Conservation (phyloP, 53 echinoderm and acorn worm species). For the Temnopleurus reevesii region DNA sequence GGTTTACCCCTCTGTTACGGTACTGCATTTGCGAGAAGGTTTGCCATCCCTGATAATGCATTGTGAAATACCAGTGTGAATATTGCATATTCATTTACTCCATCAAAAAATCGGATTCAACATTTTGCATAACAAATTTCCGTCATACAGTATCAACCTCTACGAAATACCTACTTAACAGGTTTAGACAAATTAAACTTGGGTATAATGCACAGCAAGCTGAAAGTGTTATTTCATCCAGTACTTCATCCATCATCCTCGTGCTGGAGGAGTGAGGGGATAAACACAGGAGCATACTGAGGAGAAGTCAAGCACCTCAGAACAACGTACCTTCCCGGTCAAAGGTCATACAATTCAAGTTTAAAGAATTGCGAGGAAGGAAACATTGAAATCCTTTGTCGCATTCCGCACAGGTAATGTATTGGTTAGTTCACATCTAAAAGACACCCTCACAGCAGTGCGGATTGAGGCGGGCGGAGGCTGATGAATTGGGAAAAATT, state of each 20-base stretch:
- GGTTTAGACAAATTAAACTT: not conserved
- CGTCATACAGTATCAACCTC: no score
- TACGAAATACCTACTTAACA: no score
- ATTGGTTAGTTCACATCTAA: not conserved
- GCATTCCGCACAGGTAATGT: conserved; percentile 25
- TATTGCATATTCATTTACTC: no score
- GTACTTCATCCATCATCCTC: not conserved
- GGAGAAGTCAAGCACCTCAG: conserved; percentile 44
- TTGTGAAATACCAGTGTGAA: no score
- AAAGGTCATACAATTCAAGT: not conserved
- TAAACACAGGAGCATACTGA: not conserved
- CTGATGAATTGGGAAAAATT: no score
- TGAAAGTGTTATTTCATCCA: not conserved
- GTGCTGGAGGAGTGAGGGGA: not conserved
- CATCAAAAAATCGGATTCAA: no score
- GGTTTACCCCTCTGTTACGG: no score
- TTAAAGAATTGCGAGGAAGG: conserved; percentile 30
- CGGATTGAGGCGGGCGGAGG: no score
- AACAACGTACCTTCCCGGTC: conserved; percentile 37
- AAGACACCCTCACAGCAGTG: no score
- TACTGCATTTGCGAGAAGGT: no score
- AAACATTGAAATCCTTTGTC: conserved; percentile 30
- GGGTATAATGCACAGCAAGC: not conserved
- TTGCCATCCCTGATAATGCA: no score
- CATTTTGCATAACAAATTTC: no score